Base-by-base conservation (phyloP, 2,888 invertebrate genomes). In the Pinctada fucata region DNA sequence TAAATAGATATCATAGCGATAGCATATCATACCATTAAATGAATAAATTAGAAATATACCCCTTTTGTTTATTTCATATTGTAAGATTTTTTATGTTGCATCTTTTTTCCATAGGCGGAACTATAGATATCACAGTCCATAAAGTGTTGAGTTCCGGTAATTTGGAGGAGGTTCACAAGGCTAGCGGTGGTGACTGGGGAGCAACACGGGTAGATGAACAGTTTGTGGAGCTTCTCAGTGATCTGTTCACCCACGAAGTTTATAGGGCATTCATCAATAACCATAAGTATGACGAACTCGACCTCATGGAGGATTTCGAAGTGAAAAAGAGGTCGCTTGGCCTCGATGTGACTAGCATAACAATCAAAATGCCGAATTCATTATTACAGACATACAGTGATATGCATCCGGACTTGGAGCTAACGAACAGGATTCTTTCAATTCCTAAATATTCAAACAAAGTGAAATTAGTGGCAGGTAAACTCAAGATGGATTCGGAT, bases 161-260 rank as follows among this genome's bases (percentile, higher is more conserved):
- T 50, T 70, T 70, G n/a, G 50, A 70, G 50, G 70, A 70, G 50
- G 50, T 70, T 16, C 50, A 70, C n/a, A n/a, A 48, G n/a, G 70
- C 70, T n/a, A 70, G 31, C 6, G 70, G 70, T 16, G 70, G 70
- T 2, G 70, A 70, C 16, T 70, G 70, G 70, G 70, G 70, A n/a
- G 70, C 49, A 31, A 70, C 70, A 5, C 48, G 50, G n/a, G 50
- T 70, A 16, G 70, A 70, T 50, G 70, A 70, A 49, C 31, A 48
- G 6, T 70, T 70, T n/a, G 70, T 50, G 13, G 70, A 70, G 4
- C 50, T 70, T 2, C 2, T 70, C 49, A n/a, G 31, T 31, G n/a
- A 10, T 13, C 8, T 70, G 10, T n/a, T 70, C 16, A 50, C 49
- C 45, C 31, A 70, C 8, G n/a, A 10, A 3, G 70, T 50, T 2